These are phyloP conservation scores for Phengaris alcon DNA, from an alignment of 2,888 invertebrate genomes.

Conservation along the genomic window DNA sequence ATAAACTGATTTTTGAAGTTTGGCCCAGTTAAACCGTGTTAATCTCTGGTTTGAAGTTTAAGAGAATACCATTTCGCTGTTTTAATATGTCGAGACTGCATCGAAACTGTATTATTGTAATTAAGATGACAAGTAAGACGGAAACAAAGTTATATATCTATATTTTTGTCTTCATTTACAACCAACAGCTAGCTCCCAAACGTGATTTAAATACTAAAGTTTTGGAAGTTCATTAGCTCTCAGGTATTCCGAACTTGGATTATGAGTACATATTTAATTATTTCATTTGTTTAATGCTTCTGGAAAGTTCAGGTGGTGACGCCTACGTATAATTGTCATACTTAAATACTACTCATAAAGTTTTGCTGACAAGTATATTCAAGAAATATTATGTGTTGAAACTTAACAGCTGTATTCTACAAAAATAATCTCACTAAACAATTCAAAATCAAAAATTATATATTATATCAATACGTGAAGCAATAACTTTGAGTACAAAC, in stretches of 20 bases:
- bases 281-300: slow-evolving; percentile 18
- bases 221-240: slow-evolving; percentile 35
- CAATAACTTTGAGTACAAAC: too few relatives aligned
- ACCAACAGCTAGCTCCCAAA: slow-evolving; percentile 6
- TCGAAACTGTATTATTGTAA: too few relatives aligned
- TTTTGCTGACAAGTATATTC: too few relatives aligned
- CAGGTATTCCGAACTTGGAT: slow-evolving; percentile 30
- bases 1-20: too few relatives aligned
- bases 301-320: not conserved
- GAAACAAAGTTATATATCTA: not conserved
- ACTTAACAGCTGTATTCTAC: not conserved
- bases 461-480: too few relatives aligned
- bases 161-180: slow-evolving; percentile 2
- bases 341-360: not conserved
- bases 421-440: not conserved
- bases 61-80: too few relatives aligned
- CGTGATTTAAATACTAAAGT: slow-evolving; percentile 30
- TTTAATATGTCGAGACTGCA: too few relatives aligned
- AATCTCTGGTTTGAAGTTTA: too few relatives aligned
- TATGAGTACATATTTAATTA: slow-evolving; percentile 20
- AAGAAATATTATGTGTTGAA: too few relatives aligned
- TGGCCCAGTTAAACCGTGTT: too few relatives aligned
- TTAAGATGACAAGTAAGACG: too few relatives aligned
- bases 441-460: too few relatives aligned
- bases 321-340: not conserved